Base-by-base conservation (phyloP, 2,888 invertebrate species). In the Prenolepis imparis region DNA sequence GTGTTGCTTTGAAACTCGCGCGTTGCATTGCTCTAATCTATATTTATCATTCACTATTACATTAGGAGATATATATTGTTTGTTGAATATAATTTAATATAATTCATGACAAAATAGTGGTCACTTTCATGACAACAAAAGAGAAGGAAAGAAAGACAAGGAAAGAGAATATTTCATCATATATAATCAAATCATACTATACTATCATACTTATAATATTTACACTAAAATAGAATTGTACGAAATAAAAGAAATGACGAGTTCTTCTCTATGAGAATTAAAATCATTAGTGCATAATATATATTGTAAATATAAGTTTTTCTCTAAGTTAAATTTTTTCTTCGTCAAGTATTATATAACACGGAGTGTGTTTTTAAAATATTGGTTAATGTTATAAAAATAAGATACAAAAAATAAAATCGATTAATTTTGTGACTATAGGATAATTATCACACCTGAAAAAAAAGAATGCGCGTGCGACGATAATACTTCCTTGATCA, bases 271-370 rank as follows among this genome's bases (percentile, higher is more conserved):
- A 9, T 24, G 6, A 18, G 41, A 24, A 32, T 15, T n/a, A 18
- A 61, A 87, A 48, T 8, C 0, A n/a, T 9, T 86, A 87, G 89
- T 89, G 84, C 84, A 80, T 44, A 66, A 59, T 61, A 44, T 84
- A 86, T 78, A 63, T 59, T 68, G 77, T 48, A 44, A 24, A 63
- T 44, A 67, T 41, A 18, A 28, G 9, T 11, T n/a, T 24, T 28
- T 32, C 11, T 57, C 6, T 1, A 74, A 44, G 12, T 32, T 64
- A 48, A 8, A 36, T 66, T 59, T 44, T 44, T 36, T 66, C 11
- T 64, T 77, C 5, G n/a, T 32, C n/a, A 48, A 32, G 8, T 44
- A 48, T 6, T 15, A 36, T 48, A 6, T 18, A 66, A 24, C 12
- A 67, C 18, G 6, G 5, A 48, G 21, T 39, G 12, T 52, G 12